Evolutionary conservation across 2,888 invertebrate genomes (phyloP), one percentile per base, ranked within the genome.

Genomic region (Mylabris sibirica): DNA sequence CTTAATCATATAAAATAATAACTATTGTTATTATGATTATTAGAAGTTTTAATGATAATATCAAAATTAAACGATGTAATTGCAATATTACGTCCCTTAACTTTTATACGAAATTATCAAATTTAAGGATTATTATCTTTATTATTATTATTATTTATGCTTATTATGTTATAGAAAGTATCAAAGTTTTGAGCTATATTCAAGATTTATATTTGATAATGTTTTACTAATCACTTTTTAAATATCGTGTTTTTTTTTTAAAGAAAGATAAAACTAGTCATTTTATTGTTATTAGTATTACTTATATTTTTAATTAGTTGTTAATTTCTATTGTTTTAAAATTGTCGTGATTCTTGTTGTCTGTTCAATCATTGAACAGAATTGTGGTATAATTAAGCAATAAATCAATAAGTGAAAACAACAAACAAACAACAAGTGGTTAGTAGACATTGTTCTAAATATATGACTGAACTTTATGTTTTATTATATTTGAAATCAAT

Each of bases 51-150:
- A 80, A 78, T 78, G 77, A 81, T 81, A 78, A 81, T 81, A 81
- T 80, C 79, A 81, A 80, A 82, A 4, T 4, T 0, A 17, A 53
- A 53, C 17, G 30, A 30, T 30, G 30, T 30, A 30, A 80, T 77
- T 80, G 80, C 80, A 80, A 81, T 80, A 83, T 83, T 82, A 80
- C 84, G 84, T 84, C 84, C 84, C 83, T 82, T 78, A 80, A 84
- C 82, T 84, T 84, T 84, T 84, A 83, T 84, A 83, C 83, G 82
- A 79, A 41, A 57, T 38, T 30, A 30, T 17, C n/a, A 44, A 44
- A 17, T 44, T 38, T n/a, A 44, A 44, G 1, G 5, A 44, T 44
- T 17, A 17, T 44, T 1, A 1, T 44, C 6, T 2, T 41, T 41
- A 41, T 41, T 41, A n/a, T 41, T 41, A 41, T 41, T n/a, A 41